Percentiles rank a stretch among this genome's conserved stretches.
These are phyloP conservation scores for Papilio polytes DNA, from an alignment of 1,140 invertebrate genomes.

Conservation along the genomic window DNA sequence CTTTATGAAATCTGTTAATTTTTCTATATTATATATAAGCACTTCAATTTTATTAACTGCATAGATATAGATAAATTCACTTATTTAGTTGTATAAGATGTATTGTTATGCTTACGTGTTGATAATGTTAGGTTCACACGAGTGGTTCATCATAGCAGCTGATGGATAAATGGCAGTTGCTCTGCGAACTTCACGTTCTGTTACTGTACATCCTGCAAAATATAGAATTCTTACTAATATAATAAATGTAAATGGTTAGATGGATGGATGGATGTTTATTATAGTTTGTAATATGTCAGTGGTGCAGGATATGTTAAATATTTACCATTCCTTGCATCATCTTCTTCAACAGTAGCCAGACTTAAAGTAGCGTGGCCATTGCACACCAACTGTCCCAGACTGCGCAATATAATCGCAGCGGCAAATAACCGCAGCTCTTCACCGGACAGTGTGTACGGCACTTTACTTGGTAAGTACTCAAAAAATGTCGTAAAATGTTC, in stretches of 20 bases:
- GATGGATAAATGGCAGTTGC: conserved; percentile 94
- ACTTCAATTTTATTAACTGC: no score
- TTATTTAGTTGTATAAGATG: neutral
- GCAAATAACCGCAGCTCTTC: conserved; percentile 80
- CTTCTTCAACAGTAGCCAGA: conserved; percentile 61
- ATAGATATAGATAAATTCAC: no score
- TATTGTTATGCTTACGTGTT: conserved; percentile 85
- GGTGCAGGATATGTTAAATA: neutral
- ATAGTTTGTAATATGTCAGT: no score
- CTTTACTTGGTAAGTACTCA: conserved; percentile 51
- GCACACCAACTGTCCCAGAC: conserved; percentile 91
- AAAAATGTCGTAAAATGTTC: conserved; percentile 79
- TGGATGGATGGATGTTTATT: no score
- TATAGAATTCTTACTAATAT: no score
- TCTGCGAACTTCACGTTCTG: conserved; percentile 85
- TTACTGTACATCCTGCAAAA: conserved; percentile 57
- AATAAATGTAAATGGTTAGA: no score
- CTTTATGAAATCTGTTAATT: no score
- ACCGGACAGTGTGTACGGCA: conserved; percentile 53
- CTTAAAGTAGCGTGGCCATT: conserved; percentile 91
- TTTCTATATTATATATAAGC: no score
- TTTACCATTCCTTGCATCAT: conserved; percentile 40
- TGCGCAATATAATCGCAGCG: conserved; percentile 87
- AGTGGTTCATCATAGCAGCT: conserved; percentile 96
- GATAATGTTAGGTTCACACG: conserved; percentile 93